Conservation (phyloP, 2,888 invertebrate genomes). For the Hirtodrosophila duncani region DNA sequence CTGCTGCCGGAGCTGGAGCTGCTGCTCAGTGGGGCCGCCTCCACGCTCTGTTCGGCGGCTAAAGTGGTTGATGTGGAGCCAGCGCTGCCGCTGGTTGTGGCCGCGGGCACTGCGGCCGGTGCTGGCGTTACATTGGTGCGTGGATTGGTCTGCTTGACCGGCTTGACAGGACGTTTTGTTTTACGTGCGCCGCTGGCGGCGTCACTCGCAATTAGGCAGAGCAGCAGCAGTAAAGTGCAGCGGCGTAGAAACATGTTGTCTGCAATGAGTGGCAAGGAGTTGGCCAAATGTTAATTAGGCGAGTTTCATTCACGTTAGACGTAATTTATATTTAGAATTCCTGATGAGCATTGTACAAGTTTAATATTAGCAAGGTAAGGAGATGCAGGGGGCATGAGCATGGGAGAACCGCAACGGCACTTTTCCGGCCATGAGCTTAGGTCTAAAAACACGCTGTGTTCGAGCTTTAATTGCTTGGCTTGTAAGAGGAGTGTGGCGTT, state of each 20-base stretch:
- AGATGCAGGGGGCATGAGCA: constrained; percentile 9
- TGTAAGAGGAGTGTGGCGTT: constrained; percentile 58
- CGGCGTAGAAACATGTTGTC: constrained; percentile 75
- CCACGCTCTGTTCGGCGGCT: constrained; percentile 35
- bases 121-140: constrained; percentile 73
- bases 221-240: constrained; percentile 71
- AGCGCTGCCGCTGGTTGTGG: constrained; percentile 9
- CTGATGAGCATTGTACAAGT: constrained; percentile 56
- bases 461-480: constrained; percentile 61
- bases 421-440: constrained; percentile 16
- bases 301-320: constrained; percentile 58
- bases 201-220: constrained; percentile 74
- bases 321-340: constrained; percentile 70
- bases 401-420: constrained; percentile 48
- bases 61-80: constrained; percentile 24
- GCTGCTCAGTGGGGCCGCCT: constrained; percentile 16
- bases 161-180: constrained; percentile 76
- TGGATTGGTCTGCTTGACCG: constrained; percentile 72
- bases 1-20: constrained; percentile 39
- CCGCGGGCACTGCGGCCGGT: constrained; percentile 36
- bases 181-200: constrained; percentile 75
- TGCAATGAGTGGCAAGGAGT: constrained; percentile 36
- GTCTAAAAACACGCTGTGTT: constrained; percentile 33
- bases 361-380: constrained; percentile 28
- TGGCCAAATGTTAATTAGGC: constrained; percentile 57